Evolutionary conservation across 2,888 invertebrate species (phyloP).

Genomic region (Apoda limacodes): DNA sequence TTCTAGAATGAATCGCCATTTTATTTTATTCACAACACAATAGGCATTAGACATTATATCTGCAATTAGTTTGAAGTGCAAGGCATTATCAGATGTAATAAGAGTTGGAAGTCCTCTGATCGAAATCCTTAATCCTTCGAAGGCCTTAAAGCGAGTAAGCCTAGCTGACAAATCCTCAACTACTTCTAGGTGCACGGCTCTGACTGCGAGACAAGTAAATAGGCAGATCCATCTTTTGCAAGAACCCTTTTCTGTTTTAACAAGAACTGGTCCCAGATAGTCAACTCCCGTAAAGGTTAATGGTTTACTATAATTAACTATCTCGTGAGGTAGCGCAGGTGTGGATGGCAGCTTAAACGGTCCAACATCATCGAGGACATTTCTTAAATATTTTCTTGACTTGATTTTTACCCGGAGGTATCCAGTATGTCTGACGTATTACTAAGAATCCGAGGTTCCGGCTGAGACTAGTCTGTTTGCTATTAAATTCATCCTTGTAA

Average conservation of each 20-base stretch:
- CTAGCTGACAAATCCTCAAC: constrained; percentile 19
- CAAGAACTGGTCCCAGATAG: constrained; percentile 16
- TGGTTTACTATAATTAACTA: constrained; percentile 15
- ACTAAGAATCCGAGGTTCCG: too few relatives aligned
- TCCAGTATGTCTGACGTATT: too few relatives aligned
- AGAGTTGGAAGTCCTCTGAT: constrained; percentile 9
- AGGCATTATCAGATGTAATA: constrained; percentile 18
- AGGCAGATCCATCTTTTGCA: constrained; percentile 17
- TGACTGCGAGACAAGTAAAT: constrained; percentile 18
- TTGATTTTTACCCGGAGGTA: too few relatives aligned
- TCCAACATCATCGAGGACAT: constrained; percentile 20
- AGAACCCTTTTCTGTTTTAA: constrained; percentile 5
- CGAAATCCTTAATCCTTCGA: constrained; percentile 16
- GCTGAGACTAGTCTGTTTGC: too few relatives aligned
- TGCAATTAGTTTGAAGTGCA: constrained; percentile 17
- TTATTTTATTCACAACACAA: constrained; percentile 7
- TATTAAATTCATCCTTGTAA: too few relatives aligned
- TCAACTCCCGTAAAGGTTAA: constrained; percentile 18
- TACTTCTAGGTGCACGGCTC: constrained; percentile 21
- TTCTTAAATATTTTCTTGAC: constrained; percentile 11
- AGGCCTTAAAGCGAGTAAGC: too few relatives aligned
- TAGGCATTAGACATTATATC: too few relatives aligned
- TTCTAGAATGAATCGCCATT: constrained; percentile 11
- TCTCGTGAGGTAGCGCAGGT: constrained; percentile 20
- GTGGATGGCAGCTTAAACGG: constrained; percentile 20